Percentiles rank a stretch among this genome's conserved stretches.
Evolutionary conservation across 2,113 vertebrate genomes (phyloP).

Genomic region (Gymnorhina tibicen): DNA sequence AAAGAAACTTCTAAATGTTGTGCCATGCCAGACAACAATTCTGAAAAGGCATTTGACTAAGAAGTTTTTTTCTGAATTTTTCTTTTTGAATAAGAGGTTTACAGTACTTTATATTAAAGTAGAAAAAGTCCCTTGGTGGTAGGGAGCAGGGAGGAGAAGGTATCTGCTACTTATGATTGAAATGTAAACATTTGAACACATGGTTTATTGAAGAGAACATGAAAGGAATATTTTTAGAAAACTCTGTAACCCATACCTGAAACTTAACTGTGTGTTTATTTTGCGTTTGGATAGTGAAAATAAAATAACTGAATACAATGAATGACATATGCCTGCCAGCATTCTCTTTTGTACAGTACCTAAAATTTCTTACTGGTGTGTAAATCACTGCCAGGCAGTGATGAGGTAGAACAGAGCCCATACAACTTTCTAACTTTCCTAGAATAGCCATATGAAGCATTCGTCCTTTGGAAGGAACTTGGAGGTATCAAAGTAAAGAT

Average conservation of each 20-base stretch:
- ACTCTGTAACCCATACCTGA: neutral
- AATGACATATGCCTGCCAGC: neutral
- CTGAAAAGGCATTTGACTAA: neutral
- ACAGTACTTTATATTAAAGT: slow-evolving; percentile 47
- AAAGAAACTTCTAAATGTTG: neutral
- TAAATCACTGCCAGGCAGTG: neutral
- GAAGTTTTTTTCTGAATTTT: neutral
- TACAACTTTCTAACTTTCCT: neutral
- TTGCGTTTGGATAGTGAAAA: slow-evolving; percentile 23
- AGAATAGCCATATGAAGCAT: neutral
- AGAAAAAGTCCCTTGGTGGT: neutral
- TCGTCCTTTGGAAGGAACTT: neutral
- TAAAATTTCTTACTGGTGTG: neutral
- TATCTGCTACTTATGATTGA: neutral
- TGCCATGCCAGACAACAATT: neutral
- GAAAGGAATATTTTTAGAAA: neutral
- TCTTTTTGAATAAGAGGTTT: slow-evolving; percentile 12
- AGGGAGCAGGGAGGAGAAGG: neutral
- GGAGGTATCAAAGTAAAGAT: neutral
- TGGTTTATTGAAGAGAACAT: neutral
- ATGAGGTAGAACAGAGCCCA: neutral
- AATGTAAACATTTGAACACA: neutral
- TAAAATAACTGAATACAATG: neutral
- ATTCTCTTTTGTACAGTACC: neutral
- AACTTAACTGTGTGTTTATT: slow-evolving; percentile 25